Base-by-base conservation (phyloP, 2,888 invertebrate genomes). In the Xylota segnis region DNA sequence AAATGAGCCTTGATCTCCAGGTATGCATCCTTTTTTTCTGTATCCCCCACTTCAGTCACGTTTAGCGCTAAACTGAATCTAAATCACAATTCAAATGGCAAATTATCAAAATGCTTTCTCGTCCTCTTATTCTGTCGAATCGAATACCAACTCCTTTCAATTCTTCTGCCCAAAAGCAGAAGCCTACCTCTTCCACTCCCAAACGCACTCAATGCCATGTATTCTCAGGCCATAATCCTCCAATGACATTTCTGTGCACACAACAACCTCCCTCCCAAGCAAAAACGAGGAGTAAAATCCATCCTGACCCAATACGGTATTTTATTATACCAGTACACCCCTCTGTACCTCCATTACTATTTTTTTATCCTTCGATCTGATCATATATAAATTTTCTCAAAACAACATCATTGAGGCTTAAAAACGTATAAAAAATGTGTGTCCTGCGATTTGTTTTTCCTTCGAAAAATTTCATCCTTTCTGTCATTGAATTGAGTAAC, bases 361-460 rank as follows among this genome's bases (percentile, higher is more conserved):
- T 71, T 71, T n/a, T n/a, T 71, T 58, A 65, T 56, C 72, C 50
- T 65, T 27, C 54, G 59, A 65, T 65, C 37, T 37, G 56, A 71
- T 71, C 78, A 47, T 37, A 37, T 71, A 76, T 76, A 76, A 70
- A 71, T 59, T 72, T 56, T 58, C 52, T 18, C 47, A 9, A 71
- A 83, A 83, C 71, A 77, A 83, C 65, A 77, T 72, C 59, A 77
- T 83, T 83, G 66, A 66, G 77, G 77, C 77, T 83, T 83, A 83
- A 72, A 77, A 83, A 59, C 77, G 71, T 71, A 83, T 83, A 83
- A 83, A 83, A 82, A 83, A 83, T 76, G 52, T 76, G 52, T 83
- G 83, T 83, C 59, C 71, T 83, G 59, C 52, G 71, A 83, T 83
- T 77, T 83, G 83, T 83, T 72, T 72, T 54, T 27, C 18, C 9